Percentiles rank a stretch among this genome's conserved stretches.
phyloP scores from a whole-genome alignment of 2,113 vertebrate species.

The Atherinomorus stipes region DNA sequence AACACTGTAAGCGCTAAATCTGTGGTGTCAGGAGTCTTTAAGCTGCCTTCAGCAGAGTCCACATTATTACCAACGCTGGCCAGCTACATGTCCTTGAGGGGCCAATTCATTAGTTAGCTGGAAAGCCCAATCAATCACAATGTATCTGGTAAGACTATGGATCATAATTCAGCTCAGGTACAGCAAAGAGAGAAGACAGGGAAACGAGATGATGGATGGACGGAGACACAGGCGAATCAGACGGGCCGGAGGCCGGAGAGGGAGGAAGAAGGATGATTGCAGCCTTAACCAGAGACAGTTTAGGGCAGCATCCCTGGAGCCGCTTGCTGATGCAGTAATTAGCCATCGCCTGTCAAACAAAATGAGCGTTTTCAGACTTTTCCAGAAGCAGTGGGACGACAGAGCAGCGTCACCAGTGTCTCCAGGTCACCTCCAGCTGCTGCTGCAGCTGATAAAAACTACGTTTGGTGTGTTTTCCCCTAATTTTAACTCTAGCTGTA shows the following conservation, averaged over 20 bases:
- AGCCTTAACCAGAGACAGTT: slow-evolving; percentile 6
- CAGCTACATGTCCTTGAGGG: slow-evolving; percentile 70
- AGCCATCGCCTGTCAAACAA: slow-evolving; percentile 18
- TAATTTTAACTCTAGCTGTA: background rate
- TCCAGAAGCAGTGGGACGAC: background rate
- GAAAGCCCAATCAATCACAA: slow-evolving; percentile 74
- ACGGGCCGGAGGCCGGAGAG: slow-evolving; percentile 36
- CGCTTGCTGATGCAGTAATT: slow-evolving; percentile 24
- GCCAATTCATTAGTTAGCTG: slow-evolving; percentile 77
- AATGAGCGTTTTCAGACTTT: background rate
- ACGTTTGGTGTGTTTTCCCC: background rate
- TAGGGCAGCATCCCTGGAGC: slow-evolving; percentile 17
- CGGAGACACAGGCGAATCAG: slow-evolving; percentile 46
- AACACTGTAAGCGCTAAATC: slow-evolving; percentile 61
- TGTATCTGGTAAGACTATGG: slow-evolving; percentile 50
- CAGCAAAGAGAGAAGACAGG: slow-evolving; percentile 38
- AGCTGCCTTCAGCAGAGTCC: slow-evolving; percentile 66
- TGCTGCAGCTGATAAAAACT: background rate
- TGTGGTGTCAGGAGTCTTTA: slow-evolving; percentile 67
- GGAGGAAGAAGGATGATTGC: slow-evolving; percentile 46
- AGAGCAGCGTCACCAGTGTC: background rate
- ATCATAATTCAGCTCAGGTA: slow-evolving; percentile 72
- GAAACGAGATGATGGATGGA: slow-evolving; percentile 55
- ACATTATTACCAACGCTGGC: slow-evolving; percentile 64
- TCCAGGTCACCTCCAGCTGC: too few species aligned